These are phyloP conservation scores for Eristalis tenax DNA, from an alignment of 2,888 invertebrate genomes.

Conservation along the genomic window DNA sequence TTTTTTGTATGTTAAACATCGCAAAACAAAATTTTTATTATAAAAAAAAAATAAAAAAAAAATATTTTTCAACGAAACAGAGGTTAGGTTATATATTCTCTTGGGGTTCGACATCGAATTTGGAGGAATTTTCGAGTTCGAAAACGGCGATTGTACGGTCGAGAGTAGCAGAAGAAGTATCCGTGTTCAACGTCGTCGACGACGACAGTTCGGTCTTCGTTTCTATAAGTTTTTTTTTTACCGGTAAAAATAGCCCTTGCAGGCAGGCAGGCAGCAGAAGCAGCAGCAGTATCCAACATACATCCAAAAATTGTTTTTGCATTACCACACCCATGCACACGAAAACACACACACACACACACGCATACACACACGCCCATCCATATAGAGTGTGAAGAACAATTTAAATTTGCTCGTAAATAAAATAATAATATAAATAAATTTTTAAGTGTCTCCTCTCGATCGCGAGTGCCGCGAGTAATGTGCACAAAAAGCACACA, in stretches of 20 bases:
- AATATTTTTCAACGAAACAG: not conserved
- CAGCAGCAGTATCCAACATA: too few species aligned
- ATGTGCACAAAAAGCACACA: constrained; percentile 62
- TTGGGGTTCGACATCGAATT: constrained; percentile 17
- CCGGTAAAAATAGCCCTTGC: constrained; percentile 81
- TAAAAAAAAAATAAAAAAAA: constrained; percentile 1
- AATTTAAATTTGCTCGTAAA: constrained; percentile 72
- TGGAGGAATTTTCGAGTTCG: constrained; percentile 27
- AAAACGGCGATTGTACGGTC: constrained; percentile 8
- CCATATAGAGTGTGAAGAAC: constrained; percentile 65
- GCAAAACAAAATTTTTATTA: not conserved
- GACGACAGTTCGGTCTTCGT: not conserved
- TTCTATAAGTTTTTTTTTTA: constrained; percentile 46
- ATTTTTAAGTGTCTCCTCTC: constrained; percentile 62
- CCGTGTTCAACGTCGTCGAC: constrained; percentile 12
- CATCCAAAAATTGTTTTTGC: not conserved
- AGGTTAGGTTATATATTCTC: constrained; percentile 4
- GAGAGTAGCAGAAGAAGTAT: constrained; percentile 24
- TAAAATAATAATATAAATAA: constrained; percentile 69
- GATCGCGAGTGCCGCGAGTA: constrained; percentile 17
- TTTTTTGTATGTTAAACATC: not conserved
- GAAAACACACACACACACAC: constrained; percentile 41
- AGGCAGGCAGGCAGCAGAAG: not conserved
- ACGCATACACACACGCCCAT: constrained; percentile 32
- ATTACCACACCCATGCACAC: constrained; percentile 36